Base-by-base conservation (phyloP, 2,113 vertebrate species). In the Natator depressus region DNA sequence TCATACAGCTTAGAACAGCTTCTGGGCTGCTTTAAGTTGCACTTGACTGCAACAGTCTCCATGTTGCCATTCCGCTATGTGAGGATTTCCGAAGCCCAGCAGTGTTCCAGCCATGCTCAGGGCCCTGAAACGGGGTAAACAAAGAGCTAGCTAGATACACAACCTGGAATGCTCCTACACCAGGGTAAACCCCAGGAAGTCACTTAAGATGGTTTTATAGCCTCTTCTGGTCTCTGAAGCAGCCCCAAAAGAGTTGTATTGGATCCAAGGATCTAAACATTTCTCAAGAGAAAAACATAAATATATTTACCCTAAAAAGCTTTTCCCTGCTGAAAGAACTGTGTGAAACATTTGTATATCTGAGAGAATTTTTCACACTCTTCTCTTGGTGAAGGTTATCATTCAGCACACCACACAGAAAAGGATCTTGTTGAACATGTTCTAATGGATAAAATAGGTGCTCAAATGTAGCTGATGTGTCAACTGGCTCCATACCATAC, bases 401-500 rank as follows among this genome's bases (percentile, higher is more conserved):
- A 10, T 82, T 91, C 86, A 92, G 94, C 90, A 98, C 97, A 22
- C 95, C 96, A 35, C 98, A 98, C 2, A 81, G 86, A 90, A 97
- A 97, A 29, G 96, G 85, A 24, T 22, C 29, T 4, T 94, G 49
- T 42, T 93, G 84, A n/a, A 17, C n/a, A 49, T 97, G 89, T 54
- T 95, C 91, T 81, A 98, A 2, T 9, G 4, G 89, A 81, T 97
- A 98, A 79, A 98, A 91, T 24, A 94, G 4, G 0, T 98, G 98
- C 62, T 98, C 98, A 96, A 91, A 98, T 3, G 91, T 91, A 84
- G 95, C 95, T 92, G 98, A 97, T 80, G 94, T 81, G 82, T 76
- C 85, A 82, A 98, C 90, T 0, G 98, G 98, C 59, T 98, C 98
- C 88, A 98, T 97, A 87, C 96, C 97, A 4, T 95, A 97, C 94